Conservation (phyloP, 2,888 invertebrate genomes). For the Amphipoea oculea region DNA sequence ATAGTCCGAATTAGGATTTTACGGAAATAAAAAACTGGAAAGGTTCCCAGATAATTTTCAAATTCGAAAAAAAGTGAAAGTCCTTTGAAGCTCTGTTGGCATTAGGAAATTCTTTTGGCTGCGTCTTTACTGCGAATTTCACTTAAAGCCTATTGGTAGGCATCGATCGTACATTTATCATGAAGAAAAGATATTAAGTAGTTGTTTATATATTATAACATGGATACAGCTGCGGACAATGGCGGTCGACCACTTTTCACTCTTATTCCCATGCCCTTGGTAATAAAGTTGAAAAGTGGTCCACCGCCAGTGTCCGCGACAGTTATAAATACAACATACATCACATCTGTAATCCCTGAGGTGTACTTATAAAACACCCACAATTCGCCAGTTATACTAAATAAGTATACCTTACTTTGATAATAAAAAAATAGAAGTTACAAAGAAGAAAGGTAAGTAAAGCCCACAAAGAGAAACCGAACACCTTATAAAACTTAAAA, state of each 20-base stretch:
- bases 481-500: constrained; percentile 57
- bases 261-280: too few species aligned
- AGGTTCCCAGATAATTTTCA: too few species aligned
- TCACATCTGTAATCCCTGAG: neutral
- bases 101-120: neutral
- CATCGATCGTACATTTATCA: neutral
- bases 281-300: too few species aligned
- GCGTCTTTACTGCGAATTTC: neutral
- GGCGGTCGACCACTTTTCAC: too few species aligned
- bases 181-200: neutral
- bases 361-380: neutral
- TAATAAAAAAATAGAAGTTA: neutral
- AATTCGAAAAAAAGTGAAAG: neutral
- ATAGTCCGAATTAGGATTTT: neutral
- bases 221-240: too few species aligned
- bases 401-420: neutral
- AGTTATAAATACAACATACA: neutral
- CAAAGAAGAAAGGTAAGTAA: constrained; percentile 11
- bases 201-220: too few species aligned
- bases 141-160: too few species aligned
- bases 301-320: too few species aligned
- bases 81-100: neutral
- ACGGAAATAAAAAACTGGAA: neutral
- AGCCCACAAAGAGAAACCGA: constrained; percentile 26
- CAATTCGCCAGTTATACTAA: neutral